Evolutionary conservation across 2,797 vertebrate genomes (phyloP), one percentile per base, ranked within the genome.

Genomic region (Pipistrellus pygmaeus): DNA sequence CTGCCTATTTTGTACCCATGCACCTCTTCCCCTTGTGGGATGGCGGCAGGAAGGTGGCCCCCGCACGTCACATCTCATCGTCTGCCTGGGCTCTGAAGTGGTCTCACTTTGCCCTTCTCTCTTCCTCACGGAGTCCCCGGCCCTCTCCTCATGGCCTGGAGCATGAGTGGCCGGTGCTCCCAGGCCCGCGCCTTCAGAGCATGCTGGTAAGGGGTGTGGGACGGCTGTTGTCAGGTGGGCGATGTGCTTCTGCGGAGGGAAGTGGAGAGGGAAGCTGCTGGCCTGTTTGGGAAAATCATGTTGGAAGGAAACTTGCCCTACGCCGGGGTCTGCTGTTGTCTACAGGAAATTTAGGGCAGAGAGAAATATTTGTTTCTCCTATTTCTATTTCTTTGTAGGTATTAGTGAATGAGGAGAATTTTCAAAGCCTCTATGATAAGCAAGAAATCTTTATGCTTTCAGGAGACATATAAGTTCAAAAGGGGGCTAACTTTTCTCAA

Each of bases 51-150:
- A n/a, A 38, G 46, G 35, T 17, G 76, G 44, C 1, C 17, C 57
- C 21, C 53, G 8, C 30, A 0, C 2, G 11, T 12, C n/a, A 0
- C 8, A 0, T 23, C 21, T 53, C 17, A 0, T 2, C 27, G 0
- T 30, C 5, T 21, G n/a, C 48, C 53, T 18, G 5, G 44, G 3
- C 13, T 69, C 60, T 8, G 64, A 23, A 46, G 35, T 23, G 8
- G 2, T 30, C 51, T 48, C 30, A 53, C 41, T 0, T 7, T 6
- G 48, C 6, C 21, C 57, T 48, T 20, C 48, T 23, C 13, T 14
- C 10, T 20, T 20, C 35, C 1, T n/a, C 4, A 0, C 4, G 38
- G 53, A 8, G 25, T 6, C n/a, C 38, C 12, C 73, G 18, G 9
- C 55, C 20, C 8, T 1, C 44, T 21, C 44, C 62, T 68, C 20